Evolutionary conservation across 2,888 invertebrate species (phyloP).

Genomic region (Ichneumoninae sp.): DNA sequence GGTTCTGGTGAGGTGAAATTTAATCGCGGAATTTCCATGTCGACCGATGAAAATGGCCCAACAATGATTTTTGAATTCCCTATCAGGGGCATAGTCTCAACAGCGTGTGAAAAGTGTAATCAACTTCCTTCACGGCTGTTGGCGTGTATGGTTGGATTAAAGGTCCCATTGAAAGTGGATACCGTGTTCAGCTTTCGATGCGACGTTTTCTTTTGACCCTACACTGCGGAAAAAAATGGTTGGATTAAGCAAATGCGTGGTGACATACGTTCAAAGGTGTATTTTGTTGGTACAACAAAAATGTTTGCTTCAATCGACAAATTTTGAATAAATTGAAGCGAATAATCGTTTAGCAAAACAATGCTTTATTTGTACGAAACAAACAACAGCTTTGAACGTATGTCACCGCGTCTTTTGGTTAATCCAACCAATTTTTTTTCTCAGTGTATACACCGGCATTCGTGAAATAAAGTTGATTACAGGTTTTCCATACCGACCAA

Average conservation of each 20-base stretch:
- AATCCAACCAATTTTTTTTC: too few species aligned
- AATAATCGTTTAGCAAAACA: too few species aligned
- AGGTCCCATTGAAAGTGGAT: background rate
- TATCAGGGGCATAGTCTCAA: background rate
- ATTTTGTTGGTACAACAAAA: too few species aligned
- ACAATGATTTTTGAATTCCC: background rate
- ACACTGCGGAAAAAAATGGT: too few species aligned
- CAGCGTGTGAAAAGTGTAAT: background rate
- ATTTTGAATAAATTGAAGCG: too few species aligned
- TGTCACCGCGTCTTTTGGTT: too few species aligned
- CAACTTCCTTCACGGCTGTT: background rate
- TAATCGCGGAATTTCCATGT: background rate
- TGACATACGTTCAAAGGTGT: too few species aligned
- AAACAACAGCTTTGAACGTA: too few species aligned
- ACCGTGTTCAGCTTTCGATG: background rate
- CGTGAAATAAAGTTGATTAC: background rate
- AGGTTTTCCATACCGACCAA: background rate
- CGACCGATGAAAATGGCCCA: background rate
- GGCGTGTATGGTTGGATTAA: background rate
- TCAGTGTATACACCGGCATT: background rate
- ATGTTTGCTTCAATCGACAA: too few species aligned
- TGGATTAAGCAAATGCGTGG: too few species aligned
- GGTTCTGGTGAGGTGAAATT: background rate
- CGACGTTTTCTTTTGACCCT: background rate
- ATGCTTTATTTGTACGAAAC: too few species aligned